Evolutionary conservation across 2,888 invertebrate species (phyloP).

Genomic region (Oscheius sp.): DNA sequence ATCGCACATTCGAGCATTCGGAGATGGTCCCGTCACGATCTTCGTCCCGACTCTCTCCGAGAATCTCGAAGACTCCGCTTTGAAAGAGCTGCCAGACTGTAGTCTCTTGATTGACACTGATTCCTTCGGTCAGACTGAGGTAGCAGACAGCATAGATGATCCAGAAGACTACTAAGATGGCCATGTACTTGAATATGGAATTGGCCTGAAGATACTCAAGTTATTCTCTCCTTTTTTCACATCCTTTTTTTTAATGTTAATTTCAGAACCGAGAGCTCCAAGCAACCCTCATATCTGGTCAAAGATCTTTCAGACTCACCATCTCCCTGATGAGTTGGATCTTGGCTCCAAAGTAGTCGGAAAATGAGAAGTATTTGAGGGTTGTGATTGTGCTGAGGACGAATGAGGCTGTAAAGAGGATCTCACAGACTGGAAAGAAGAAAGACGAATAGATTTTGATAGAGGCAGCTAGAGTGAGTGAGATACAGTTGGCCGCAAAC

Average conservation of each 20-base stretch:
- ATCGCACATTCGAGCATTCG: background rate
- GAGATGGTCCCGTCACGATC: background rate
- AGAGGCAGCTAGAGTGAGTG: background rate
- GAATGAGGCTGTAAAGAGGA: constrained; percentile 4
- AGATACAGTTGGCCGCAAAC: background rate
- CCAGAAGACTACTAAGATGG: constrained; percentile 19
- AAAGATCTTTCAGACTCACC: background rate
- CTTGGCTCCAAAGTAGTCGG: constrained; percentile 14
- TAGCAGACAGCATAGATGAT: constrained; percentile 19
- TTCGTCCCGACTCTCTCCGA: constrained; percentile 10
- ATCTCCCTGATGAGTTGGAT: constrained; percentile 8
- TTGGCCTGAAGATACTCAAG: background rate
- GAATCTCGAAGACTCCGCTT: constrained; percentile 23
- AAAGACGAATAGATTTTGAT: background rate
- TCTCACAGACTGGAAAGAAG: background rate
- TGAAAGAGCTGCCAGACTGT: constrained; percentile 8
- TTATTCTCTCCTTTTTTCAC: too few relatives aligned
- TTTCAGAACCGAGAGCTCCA: background rate
- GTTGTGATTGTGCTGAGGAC: constrained; percentile 8
- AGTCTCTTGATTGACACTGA: constrained; percentile 2
- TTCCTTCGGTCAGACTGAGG: constrained; percentile 12
- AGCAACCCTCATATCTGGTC: too few relatives aligned
- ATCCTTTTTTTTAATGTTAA: background rate
- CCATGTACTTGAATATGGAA: constrained; percentile 26
- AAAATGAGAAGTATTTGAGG: constrained; percentile 8